These are phyloP conservation scores for Pachliopta kotzebuea DNA, from an alignment of 2,888 invertebrate genomes.

Conservation along the genomic window DNA sequence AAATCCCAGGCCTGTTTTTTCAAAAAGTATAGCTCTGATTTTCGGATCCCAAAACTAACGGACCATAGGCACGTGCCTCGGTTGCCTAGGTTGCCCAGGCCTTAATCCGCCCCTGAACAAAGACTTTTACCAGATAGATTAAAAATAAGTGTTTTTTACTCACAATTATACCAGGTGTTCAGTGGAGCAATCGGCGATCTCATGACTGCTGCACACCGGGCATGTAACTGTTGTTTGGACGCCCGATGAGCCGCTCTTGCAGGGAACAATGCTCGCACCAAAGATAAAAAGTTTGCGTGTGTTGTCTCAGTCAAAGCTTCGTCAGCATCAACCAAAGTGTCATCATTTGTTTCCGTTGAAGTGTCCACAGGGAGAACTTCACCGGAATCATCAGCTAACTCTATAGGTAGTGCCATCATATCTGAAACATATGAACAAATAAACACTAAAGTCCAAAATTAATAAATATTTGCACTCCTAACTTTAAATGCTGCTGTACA, in stretches of 20 bases:
- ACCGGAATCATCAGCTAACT: conserved; percentile 82
- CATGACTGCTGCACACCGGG: conserved; percentile 87
- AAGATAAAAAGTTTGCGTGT: conserved; percentile 91
- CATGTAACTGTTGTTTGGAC: conserved; percentile 87
- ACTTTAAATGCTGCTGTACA: no score
- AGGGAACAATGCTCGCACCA: conserved; percentile 93
- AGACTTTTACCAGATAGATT: background rate
- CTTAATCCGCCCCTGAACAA: no score
- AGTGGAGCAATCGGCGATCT: conserved; percentile 89
- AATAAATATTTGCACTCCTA: no score
- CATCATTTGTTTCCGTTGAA: conserved; percentile 43
- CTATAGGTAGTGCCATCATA: conserved; percentile 89
- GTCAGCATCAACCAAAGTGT: conserved; percentile 47
- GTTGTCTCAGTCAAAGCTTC: conserved; percentile 87
- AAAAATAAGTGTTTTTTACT: conserved; percentile 41
- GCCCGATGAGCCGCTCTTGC: conserved; percentile 92
- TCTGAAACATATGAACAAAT: conserved; percentile 74
- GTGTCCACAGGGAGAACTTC: conserved; percentile 58
- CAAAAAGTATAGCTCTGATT: no score
- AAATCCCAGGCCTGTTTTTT: no score
- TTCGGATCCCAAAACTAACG: no score
- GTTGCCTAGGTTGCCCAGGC: no score
- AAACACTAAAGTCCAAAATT: no score
- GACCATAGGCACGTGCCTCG: no score
- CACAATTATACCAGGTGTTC: conserved; percentile 88